Evolutionary conservation across 2,797 vertebrate species (phyloP).

Genomic region (Coccyzus lansbergi): DNA sequence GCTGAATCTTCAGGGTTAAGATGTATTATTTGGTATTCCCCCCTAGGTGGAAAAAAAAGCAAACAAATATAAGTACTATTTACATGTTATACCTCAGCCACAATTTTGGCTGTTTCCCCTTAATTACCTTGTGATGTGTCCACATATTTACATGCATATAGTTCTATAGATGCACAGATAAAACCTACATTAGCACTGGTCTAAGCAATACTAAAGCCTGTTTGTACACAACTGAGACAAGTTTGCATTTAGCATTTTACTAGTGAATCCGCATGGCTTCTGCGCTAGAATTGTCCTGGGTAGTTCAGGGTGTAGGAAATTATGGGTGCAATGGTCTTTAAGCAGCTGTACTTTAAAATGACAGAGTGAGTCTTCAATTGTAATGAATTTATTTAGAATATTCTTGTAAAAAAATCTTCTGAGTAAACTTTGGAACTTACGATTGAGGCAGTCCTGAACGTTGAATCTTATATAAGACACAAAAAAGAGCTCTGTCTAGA

Average conservation of each 20-base stretch:
- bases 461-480: neutral
- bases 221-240: neutral
- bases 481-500: constrained; percentile 27
- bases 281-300: neutral
- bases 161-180: neutral
- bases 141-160: neutral
- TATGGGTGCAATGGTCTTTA: neutral
- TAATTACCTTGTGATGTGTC: neutral
- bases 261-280: neutral
- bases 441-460: neutral
- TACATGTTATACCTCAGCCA: neutral
- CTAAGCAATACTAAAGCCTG: neutral
- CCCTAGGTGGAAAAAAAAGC: neutral
- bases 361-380: neutral
- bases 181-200: neutral
- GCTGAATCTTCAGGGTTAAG: neutral
- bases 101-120: neutral
- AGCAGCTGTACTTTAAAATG: neutral
- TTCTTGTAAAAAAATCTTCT: neutral
- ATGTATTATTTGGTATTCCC: neutral
- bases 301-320: neutral
- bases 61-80: neutral
- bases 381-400: neutral
- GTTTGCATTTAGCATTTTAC: neutral
- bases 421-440: neutral